Conservation (phyloP, 2,797 vertebrate genomes). For the Silurus lanzhouensis region DNA sequence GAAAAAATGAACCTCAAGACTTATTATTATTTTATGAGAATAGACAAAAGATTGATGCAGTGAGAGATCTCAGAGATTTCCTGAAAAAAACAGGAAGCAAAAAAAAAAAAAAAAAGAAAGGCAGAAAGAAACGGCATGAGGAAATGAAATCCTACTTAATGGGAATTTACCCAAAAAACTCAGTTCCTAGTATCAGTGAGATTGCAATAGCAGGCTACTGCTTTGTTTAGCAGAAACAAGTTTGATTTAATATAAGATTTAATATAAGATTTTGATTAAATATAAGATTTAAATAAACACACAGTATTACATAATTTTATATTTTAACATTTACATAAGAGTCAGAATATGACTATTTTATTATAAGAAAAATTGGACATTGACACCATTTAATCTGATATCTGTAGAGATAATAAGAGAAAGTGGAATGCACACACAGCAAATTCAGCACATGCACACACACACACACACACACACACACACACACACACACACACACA, state of each 20-base stretch:
- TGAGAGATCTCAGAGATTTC: not conserved
- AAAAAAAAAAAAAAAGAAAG: not conserved
- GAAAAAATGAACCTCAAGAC: no score
- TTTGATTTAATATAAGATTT: no score
- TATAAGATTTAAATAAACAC: not conserved
- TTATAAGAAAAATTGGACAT: not conserved
- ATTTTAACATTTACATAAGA: not conserved
- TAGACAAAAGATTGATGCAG: no score
- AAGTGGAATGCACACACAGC: not conserved
- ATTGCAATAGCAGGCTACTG: not conserved
- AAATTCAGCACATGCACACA: no score
- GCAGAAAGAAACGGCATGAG: slow-evolving; percentile 4
- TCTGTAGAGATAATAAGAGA: not conserved
- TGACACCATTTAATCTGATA: not conserved
- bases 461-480: not conserved
- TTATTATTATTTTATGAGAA: no score
- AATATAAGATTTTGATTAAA: no score
- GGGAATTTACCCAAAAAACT: slow-evolving; percentile 6
- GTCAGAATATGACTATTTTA: not conserved
- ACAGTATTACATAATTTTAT: not conserved
- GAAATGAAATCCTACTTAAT: slow-evolving; percentile 27
- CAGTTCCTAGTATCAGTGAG: not conserved
- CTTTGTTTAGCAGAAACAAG: not conserved
- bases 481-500: no score
- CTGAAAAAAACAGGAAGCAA: slow-evolving; percentile 3